phyloP scores from a whole-genome alignment of 2,888 invertebrate genomes.

The Cerceris rybyensis region DNA sequence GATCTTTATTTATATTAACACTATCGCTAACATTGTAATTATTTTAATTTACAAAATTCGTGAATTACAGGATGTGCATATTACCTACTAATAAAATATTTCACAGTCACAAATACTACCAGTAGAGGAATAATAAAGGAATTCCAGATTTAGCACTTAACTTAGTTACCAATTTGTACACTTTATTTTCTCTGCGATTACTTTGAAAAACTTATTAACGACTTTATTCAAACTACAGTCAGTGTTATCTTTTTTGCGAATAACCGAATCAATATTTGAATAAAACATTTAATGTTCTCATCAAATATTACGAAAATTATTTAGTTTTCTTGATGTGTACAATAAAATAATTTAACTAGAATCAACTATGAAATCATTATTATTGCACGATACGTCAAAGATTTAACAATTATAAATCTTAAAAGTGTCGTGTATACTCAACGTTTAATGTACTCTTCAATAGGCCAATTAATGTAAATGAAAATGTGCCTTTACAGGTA shows the following conservation, averaged over 20 bases:
- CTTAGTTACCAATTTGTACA: constrained; percentile 69
- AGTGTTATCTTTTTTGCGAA: not conserved
- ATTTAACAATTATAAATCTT: constrained; percentile 12
- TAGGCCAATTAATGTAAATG: constrained; percentile 40
- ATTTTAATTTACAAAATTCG: constrained; percentile 64
- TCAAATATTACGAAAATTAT: not conserved
- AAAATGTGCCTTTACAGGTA: constrained; percentile 33
- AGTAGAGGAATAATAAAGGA: constrained; percentile 35
- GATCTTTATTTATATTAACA: constrained; percentile 63
- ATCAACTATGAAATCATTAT: not conserved
- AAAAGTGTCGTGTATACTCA: constrained; percentile 1
- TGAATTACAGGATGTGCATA: constrained; percentile 64
- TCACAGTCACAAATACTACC: constrained; percentile 59
- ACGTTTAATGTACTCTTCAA: not conserved
- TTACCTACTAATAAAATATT: constrained; percentile 56
- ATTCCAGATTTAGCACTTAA: constrained; percentile 43
- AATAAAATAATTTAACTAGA: constrained; percentile 5
- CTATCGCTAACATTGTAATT: constrained; percentile 61
- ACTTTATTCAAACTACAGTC: constrained; percentile 16
- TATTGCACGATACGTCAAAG: constrained; percentile 7
- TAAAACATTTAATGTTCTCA: constrained; percentile 10
- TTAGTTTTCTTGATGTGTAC: constrained; percentile 10
- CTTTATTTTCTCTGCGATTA: constrained; percentile 53
- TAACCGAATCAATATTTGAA: constrained; percentile 12
- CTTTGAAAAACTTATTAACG: constrained; percentile 43